A percentile compares a stretch with the other conserved stretches of the same genome.
Conservation (phyloP, 2,113 vertebrate genomes). For the Hyperopisus bebe region DNA sequence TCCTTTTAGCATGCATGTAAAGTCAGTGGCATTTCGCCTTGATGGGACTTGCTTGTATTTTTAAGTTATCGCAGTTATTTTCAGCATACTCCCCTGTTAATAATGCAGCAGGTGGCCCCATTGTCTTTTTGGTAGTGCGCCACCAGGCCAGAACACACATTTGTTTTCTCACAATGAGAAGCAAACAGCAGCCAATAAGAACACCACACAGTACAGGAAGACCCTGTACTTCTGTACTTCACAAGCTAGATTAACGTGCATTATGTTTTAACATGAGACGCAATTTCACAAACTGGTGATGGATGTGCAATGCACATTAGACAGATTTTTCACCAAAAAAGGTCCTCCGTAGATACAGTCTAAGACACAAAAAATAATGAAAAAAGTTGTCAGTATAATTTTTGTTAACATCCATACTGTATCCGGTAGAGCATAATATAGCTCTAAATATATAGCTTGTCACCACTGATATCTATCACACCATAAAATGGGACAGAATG, state of each 20-base stretch:
- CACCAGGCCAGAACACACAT: not conserved
- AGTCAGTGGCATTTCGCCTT: not conserved
- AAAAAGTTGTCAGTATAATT: not conserved
- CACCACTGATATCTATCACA: not conserved
- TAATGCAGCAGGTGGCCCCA: not conserved
- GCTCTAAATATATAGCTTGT: not conserved
- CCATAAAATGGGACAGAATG: not conserved
- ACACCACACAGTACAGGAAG: not conserved
- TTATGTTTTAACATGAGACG: not conserved
- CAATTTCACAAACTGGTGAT: not conserved
- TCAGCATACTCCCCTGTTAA: not conserved
- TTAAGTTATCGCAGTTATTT: conserved; percentile 19
- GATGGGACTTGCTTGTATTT: not conserved
- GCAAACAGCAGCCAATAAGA: not conserved
- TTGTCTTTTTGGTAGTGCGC: not conserved
- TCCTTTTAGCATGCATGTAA: not conserved
- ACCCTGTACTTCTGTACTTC: not conserved
- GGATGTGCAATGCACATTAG: not conserved
- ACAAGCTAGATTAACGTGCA: not conserved
- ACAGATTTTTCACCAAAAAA: not conserved
- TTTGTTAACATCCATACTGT: not conserved
- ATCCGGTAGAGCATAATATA: not conserved
- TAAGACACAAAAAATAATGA: not conserved
- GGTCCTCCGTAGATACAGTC: not conserved
- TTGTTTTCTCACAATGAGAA: conserved; percentile 1